A percentile compares a stretch with the other conserved stretches of the same genome.
Evolutionary conservation across 1,140 invertebrate species (phyloP).

Genomic region (Gonioctena quinquepunctata): DNA sequence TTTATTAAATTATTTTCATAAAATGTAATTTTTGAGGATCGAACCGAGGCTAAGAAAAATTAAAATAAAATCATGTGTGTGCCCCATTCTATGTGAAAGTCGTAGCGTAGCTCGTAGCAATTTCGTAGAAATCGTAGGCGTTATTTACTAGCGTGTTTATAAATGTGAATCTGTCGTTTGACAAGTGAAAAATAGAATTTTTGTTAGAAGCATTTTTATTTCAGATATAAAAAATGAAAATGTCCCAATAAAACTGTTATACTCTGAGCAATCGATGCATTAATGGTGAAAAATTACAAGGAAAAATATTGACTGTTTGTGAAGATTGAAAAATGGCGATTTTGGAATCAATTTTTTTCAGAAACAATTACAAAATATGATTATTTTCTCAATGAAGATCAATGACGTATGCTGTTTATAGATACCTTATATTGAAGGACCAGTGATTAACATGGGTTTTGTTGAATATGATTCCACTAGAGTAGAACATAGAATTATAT

Average conservation of each 20-base stretch:
- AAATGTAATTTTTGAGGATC: no score
- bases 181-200: constrained; percentile 32
- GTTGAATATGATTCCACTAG: not conserved
- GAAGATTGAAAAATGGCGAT: constrained; percentile 18
- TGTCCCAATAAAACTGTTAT: not conserved
- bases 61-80: no score
- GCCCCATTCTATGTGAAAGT: no score
- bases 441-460: not conserved
- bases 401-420: not conserved
- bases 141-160: constrained; percentile 49
- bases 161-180: constrained; percentile 42
- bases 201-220: constrained; percentile 3
- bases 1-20: no score
- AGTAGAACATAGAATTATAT: not conserved
- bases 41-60: no score
- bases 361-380: constrained; percentile 3
- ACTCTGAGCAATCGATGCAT: not conserved
- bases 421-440: not conserved
- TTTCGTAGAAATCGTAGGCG: constrained; percentile 29
- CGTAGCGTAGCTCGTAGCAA: constrained; percentile 9
- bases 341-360: constrained; percentile 19
- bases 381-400: not conserved
- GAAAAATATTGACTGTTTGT: not conserved
- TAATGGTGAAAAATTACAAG: not conserved
- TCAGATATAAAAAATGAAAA: not conserved